phyloP scores from a whole-genome alignment of 2,797 vertebrate genomes.

The Sebastolobus alascanus region DNA sequence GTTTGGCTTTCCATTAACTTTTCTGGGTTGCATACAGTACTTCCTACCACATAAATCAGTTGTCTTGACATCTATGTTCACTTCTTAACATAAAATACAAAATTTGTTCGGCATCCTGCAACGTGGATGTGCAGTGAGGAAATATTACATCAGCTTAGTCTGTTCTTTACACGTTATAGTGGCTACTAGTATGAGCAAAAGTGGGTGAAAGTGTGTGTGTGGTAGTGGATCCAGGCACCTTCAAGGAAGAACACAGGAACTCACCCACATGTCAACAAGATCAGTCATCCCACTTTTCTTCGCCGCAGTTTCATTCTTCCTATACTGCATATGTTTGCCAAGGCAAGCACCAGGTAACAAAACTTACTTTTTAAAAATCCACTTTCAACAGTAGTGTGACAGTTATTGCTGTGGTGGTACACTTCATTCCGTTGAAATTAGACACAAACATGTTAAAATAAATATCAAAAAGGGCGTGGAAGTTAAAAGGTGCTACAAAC shows the following conservation, averaged over 20 bases:
- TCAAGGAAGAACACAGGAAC: conserved; percentile 24
- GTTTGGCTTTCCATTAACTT: conserved; percentile 2
- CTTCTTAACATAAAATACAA: background rate
- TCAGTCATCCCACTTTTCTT: background rate
- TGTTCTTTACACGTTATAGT: conserved; percentile 11
- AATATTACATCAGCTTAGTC: conserved; percentile 1
- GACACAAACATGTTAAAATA: conserved; percentile 46
- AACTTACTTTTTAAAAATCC: conserved; percentile 17
- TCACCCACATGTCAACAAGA: background rate
- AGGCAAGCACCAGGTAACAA: conserved; percentile 34
- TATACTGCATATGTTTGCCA: conserved; percentile 26
- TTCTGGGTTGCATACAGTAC: background rate
- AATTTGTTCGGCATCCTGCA: conserved; percentile 6
- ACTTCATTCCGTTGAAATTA: conserved; percentile 10
- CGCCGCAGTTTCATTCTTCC: background rate
- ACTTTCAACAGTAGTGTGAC: conserved; percentile 33
- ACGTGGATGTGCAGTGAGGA: conserved; percentile 4
- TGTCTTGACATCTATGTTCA: conserved; percentile 2
- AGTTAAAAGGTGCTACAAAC: conserved; percentile 60
- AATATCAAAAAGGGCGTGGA: conserved; percentile 30
- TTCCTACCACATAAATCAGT: background rate
- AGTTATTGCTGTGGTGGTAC: conserved; percentile 67
- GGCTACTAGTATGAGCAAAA: background rate
- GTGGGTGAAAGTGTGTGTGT: conserved; percentile 4
- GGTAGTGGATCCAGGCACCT: conserved; percentile 36